Base-by-base conservation (phyloP, 1,140 invertebrate genomes). In the Acromyrmex echinatior region DNA sequence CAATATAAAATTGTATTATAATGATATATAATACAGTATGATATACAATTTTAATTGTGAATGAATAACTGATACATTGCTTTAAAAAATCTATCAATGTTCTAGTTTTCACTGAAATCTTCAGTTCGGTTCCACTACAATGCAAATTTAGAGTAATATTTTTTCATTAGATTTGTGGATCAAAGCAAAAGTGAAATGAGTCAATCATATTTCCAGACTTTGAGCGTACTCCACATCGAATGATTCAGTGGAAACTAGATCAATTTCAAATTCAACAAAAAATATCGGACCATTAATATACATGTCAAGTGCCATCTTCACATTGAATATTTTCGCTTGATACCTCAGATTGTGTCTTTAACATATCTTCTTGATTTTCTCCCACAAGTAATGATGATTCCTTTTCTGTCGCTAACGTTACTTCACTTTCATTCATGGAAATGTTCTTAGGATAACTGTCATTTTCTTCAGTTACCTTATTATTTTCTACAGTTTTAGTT, bases 391-490 rank as follows among this genome's bases (percentile, higher is more conserved):
- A 56, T 60, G 4, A 53, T 0, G 4, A 25, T 25, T 78, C 35
- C 5, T 45, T 62, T 58, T 53, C 39, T 87, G 18, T 70, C 25
- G 56, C 65, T 76, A 16, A 18, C 18, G 80, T 85, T 16, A 1
- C 25, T 56, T 65, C 45, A 71, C 76, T 56, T 87, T 85, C 14
- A 62, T 73, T 25, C 2, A 4, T 39, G 77, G 12, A n/a, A 6
- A 31, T 5, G 28, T 65, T 63, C n/a, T 51, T 25, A 14, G 18
- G 2, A 76, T 4, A 49, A 63, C 28, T 35, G 31, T 51, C 25
- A 77, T 62, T 84, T 56, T 85, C 74, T 82, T 94, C 73, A 66
- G 89, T 68, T 49, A 7, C 12, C 12, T 74, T 9, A 62, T 4
- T 76, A 49, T 14, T 51, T 18, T 84, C 25, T 14, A 10, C 25